Conservation (phyloP, 2,797 vertebrate species). For the Esox masquinongy region DNA sequence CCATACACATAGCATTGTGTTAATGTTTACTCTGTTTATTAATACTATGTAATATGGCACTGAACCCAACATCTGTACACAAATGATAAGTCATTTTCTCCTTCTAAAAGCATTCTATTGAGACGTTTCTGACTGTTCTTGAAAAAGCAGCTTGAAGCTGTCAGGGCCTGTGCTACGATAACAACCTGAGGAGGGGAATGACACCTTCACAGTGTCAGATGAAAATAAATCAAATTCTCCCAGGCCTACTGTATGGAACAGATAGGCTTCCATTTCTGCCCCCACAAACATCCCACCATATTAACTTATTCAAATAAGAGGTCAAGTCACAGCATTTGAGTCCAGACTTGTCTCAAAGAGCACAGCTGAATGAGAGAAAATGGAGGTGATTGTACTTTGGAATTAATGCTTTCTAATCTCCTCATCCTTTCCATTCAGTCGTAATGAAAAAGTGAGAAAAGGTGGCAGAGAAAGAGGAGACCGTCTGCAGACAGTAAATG, state of each 20-base stretch:
- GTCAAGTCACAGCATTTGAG: slow-evolving; percentile 80
- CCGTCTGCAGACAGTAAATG: slow-evolving; percentile 32
- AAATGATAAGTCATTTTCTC: slow-evolving; percentile 66
- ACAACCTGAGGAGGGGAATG: slow-evolving; percentile 87
- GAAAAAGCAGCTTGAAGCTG: slow-evolving; percentile 83
- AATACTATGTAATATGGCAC: slow-evolving; percentile 46
- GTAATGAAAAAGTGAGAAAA: slow-evolving; percentile 56
- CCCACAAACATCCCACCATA: slow-evolving; percentile 78
- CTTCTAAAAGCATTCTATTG: slow-evolving; percentile 59
- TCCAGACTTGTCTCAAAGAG: slow-evolving; percentile 77
- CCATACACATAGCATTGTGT: slow-evolving; percentile 53
- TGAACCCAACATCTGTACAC: slow-evolving; percentile 60
- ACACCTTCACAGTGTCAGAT: slow-evolving; percentile 87
- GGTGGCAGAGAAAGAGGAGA: slow-evolving; percentile 25
- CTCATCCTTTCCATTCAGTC: slow-evolving; percentile 41
- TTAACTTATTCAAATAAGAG: slow-evolving; percentile 92
- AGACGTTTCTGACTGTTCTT: slow-evolving; percentile 59
- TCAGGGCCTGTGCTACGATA: slow-evolving; percentile 82
- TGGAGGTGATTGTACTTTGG: slow-evolving; percentile 81
- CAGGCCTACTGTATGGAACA: slow-evolving; percentile 84
- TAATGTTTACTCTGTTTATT: slow-evolving; percentile 64
- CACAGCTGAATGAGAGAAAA: slow-evolving; percentile 64
- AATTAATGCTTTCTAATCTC: slow-evolving; percentile 88
- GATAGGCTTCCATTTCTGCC: slow-evolving; percentile 78
- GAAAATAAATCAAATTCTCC: slow-evolving; percentile 87